A percentile compares a stretch with the other conserved stretches of the same genome.
Evolutionary conservation across 2,888 invertebrate species (phyloP).

Genomic region (Pterostichus niger): DNA sequence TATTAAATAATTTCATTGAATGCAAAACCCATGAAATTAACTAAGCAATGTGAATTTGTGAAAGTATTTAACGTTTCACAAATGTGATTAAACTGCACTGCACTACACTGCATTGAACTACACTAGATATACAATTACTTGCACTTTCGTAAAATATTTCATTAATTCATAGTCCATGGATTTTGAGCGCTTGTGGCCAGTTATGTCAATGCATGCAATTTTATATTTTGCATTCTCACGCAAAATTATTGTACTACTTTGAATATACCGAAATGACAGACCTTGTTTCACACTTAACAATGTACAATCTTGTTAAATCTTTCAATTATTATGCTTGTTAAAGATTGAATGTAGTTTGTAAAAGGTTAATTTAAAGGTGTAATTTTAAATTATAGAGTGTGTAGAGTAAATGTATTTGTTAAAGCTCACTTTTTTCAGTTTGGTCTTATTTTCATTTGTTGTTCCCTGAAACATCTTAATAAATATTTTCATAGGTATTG

Average conservation of each 20-base stretch:
- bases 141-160: slow-evolving; percentile 19
- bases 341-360: neutral
- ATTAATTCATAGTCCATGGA: slow-evolving; percentile 29
- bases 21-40: neutral
- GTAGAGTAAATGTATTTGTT: no score
- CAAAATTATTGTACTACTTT: neutral
- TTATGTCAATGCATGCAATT: slow-evolving; percentile 4
- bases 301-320: slow-evolving; percentile 1
- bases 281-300: neutral
- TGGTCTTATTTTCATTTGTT: no score
- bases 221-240: no score
- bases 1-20: slow-evolving; percentile 15
- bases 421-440: no score
- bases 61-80: slow-evolving; percentile 5
- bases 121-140: slow-evolving; percentile 30
- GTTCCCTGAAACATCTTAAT: no score
- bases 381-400: no score
- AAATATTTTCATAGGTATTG: no score
- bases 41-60: slow-evolving; percentile 30
- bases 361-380: slow-evolving; percentile 17
- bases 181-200: neutral
- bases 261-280: no score
- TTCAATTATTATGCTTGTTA: neutral
- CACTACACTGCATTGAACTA: slow-evolving; percentile 5
- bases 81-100: slow-evolving; percentile 36